Evolutionary conservation across 2,888 invertebrate genomes (phyloP).

Genomic region (Tridacna gigas): DNA sequence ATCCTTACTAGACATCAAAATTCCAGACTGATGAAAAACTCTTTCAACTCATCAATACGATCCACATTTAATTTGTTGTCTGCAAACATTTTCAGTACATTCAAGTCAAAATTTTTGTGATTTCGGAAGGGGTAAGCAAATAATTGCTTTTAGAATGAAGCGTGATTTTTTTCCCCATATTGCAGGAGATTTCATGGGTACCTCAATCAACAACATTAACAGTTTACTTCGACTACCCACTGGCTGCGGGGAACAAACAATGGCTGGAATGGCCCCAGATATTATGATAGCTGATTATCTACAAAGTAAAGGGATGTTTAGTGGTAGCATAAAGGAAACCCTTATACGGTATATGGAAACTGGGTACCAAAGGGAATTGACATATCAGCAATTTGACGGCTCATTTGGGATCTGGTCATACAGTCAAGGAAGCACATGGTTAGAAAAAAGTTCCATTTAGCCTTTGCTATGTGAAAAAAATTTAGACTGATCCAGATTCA

Average conservation of each 20-base stretch:
- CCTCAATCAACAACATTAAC: constrained; percentile 91
- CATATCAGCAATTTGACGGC: constrained; percentile 93
- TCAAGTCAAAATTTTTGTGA: too few relatives aligned
- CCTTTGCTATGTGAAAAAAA: too few relatives aligned
- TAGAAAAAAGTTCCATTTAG: constrained; percentile 26
- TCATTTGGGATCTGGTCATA: constrained; percentile 94
- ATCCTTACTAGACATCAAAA: too few relatives aligned
- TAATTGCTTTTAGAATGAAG: too few relatives aligned
- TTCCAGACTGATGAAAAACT: too few relatives aligned
- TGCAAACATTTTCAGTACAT: too few relatives aligned
- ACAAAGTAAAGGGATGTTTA: constrained; percentile 89
- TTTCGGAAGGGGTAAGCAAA: too few relatives aligned
- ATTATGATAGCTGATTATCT: constrained; percentile 94
- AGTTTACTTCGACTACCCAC: constrained; percentile 92
- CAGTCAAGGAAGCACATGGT: constrained; percentile 92
- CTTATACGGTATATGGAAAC: constrained; percentile 89
- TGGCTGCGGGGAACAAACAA: constrained; percentile 97
- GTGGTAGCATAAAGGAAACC: constrained; percentile 88
- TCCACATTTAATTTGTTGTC: too few relatives aligned
- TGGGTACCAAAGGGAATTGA: constrained; percentile 95
- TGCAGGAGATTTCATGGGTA: constrained; percentile 91
- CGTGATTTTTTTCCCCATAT: background rate
- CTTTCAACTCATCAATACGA: too few relatives aligned
- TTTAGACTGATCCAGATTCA: too few relatives aligned
- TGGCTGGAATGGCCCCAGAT: constrained; percentile 95